Percentiles rank a stretch among this genome's conserved stretches.
phyloP scores from a whole-genome alignment of 2,888 invertebrate species.

The Pollenia labialis region DNA sequence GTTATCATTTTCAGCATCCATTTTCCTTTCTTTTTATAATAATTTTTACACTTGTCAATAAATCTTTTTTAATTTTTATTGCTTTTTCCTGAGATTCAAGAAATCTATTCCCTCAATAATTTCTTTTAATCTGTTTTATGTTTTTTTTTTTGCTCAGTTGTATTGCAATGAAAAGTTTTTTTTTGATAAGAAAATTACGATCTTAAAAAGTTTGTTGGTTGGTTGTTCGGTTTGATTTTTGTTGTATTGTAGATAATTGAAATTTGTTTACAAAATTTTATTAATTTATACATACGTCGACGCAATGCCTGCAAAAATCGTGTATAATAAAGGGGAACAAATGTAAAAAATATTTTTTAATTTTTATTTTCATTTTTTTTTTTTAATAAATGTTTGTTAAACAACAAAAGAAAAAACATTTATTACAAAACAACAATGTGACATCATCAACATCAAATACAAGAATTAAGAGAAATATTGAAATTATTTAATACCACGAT shows the following conservation, averaged over 20 bases:
- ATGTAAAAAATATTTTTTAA: slow-evolving; percentile 23
- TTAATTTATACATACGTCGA: slow-evolving; percentile 30
- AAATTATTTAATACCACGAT: slow-evolving; percentile 16
- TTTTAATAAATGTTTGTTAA: slow-evolving; percentile 3
- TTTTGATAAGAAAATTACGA: slow-evolving; percentile 59
- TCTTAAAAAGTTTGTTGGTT: slow-evolving; percentile 39
- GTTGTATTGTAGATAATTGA: slow-evolving; percentile 28
- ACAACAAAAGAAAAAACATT: slow-evolving; percentile 13
- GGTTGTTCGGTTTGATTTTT: slow-evolving; percentile 37
- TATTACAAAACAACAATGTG: slow-evolving; percentile 29
- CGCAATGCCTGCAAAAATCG: slow-evolving; percentile 37
- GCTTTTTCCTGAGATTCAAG: slow-evolving; percentile 39
- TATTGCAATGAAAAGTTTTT: not conserved
- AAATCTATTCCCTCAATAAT: slow-evolving; percentile 29
- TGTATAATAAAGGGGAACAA: slow-evolving; percentile 4
- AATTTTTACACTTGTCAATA: slow-evolving; percentile 12
- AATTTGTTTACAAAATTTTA: slow-evolving; percentile 36
- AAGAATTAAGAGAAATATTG: not conserved
- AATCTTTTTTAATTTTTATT: not conserved
- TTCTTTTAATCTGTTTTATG: slow-evolving; percentile 2
- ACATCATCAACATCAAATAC: slow-evolving; percentile 33
- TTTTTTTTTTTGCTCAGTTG: slow-evolving; percentile 14
- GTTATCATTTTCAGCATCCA: slow-evolving; percentile 78
- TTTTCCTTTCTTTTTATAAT: slow-evolving; percentile 52
- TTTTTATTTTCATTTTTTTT: not conserved